These are phyloP conservation scores for Hermaeophaga mercurialis DNA, from an alignment of 2,888 invertebrate species.

Conservation along the genomic window DNA sequence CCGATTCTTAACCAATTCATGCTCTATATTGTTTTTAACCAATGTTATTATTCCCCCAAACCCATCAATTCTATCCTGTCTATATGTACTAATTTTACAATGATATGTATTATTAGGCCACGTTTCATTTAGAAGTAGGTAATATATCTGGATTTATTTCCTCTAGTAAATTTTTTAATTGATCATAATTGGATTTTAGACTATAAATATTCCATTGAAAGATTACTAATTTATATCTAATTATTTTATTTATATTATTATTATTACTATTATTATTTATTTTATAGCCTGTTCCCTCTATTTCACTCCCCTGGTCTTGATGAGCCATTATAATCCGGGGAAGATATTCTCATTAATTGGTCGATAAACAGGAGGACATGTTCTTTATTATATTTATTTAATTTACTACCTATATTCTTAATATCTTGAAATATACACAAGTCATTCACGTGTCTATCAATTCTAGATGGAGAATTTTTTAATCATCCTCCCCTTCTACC, in stretches of 20 bases:
- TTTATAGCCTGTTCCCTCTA: too few relatives aligned
- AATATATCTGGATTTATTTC: background rate
- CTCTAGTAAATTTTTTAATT: background rate
- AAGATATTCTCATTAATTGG: background rate
- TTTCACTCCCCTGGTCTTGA: too few relatives aligned
- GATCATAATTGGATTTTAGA: background rate
- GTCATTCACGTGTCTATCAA: background rate
- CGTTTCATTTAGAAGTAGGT: background rate
- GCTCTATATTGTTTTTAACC: background rate
- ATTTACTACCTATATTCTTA: background rate
- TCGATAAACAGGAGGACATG: background rate
- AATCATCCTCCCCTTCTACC: too few relatives aligned
- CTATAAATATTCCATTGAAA: background rate
- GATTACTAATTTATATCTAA: background rate
- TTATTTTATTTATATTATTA: background rate
- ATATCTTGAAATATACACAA: background rate
- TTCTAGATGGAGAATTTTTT: too few relatives aligned
- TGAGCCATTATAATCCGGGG: background rate
- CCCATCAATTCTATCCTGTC: background rate
- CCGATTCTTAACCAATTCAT: background rate
- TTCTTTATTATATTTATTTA: background rate
- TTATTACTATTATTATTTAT: background rate
- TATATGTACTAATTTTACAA: background rate
- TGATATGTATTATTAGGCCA: background rate
- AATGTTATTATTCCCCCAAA: background rate